Percentiles rank a stretch among this genome's conserved stretches.
phyloP scores from a whole-genome alignment of 2,797 vertebrate genomes.

The Pagetopsis macropterus region DNA sequence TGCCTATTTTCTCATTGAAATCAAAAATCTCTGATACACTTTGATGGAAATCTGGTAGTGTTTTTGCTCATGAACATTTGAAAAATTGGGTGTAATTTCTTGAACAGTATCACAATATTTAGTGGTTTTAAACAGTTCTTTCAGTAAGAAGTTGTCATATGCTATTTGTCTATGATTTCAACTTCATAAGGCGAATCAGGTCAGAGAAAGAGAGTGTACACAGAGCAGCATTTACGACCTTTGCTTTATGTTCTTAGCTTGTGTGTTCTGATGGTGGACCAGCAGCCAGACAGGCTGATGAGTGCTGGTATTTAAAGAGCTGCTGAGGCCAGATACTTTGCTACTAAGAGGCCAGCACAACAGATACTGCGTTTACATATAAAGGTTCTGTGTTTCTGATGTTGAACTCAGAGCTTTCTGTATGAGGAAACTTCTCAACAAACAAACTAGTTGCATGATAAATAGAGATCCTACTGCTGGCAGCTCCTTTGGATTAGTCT shows the following conservation, averaged over 20 bases:
- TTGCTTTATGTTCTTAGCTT: conserved; percentile 14
- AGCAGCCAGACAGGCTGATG: conserved; percentile 43
- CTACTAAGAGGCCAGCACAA: conserved; percentile 24
- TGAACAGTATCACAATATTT: background rate
- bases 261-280: conserved; percentile 15
- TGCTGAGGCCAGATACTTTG: conserved; percentile 36
- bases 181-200: background rate
- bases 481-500: conserved; percentile 13
- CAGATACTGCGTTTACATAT: conserved; percentile 42
- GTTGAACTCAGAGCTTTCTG: conserved; percentile 1
- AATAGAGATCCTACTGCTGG: background rate
- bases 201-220: background rate
- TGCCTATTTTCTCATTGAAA: too few relatives aligned
- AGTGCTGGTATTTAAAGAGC: conserved; percentile 71
- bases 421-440: background rate
- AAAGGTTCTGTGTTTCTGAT: conserved; percentile 14
- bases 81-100: background rate
- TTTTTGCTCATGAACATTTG: background rate
- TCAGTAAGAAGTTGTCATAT: background rate
- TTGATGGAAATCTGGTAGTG: too few relatives aligned
- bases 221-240: conserved; percentile 29
- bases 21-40: too few relatives aligned
- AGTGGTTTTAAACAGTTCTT: background rate
- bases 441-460: background rate
- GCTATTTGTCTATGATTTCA: background rate